Evolutionary conservation across 2,888 invertebrate genomes (phyloP).

Genomic region (Drepana falcataria): DNA sequence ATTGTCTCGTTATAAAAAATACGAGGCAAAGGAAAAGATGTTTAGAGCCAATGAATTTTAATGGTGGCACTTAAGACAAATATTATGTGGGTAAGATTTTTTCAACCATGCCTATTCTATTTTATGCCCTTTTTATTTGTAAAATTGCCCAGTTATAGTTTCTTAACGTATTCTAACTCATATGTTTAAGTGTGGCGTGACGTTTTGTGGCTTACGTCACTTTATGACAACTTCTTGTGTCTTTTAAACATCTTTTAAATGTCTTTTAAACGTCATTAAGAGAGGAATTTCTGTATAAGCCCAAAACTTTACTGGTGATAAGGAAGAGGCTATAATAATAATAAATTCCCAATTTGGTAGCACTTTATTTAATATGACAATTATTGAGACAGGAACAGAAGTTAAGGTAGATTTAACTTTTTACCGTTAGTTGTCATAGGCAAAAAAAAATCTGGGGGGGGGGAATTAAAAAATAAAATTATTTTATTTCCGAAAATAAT

Average conservation of each 20-base stretch:
- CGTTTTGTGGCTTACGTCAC: not conserved
- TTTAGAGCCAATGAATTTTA: conserved; percentile 67
- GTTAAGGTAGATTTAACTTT: not conserved
- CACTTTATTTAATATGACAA: not conserved
- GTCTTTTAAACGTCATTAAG: not conserved
- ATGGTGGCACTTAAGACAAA: conserved; percentile 38
- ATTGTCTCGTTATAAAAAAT: conserved; percentile 62
- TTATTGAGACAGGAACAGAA: too few species aligned
- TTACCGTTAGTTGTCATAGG: not conserved
- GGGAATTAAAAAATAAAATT: too few species aligned
- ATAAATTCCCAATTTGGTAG: not conserved
- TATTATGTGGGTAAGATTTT: conserved; percentile 33
- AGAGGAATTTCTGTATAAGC: not conserved
- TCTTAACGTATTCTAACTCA: conserved; percentile 1
- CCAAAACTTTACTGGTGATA: not conserved
- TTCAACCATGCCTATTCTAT: conserved; percentile 32
- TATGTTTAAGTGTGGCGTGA: conserved; percentile 1
- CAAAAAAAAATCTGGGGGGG: too few species aligned
- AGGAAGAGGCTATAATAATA: not conserved
- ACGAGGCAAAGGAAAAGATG: conserved; percentile 44
- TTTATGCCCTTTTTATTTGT: conserved; percentile 35
- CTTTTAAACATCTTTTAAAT: too few species aligned
- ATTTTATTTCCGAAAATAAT: too few species aligned
- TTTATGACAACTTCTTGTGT: too few species aligned
- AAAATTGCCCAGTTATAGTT: conserved; percentile 13